Percentiles rank a stretch among this genome's conserved stretches.
These are phyloP conservation scores for Oryzias sinensis DNA, from an alignment of 2,797 vertebrate species.

Conservation along the genomic window DNA sequence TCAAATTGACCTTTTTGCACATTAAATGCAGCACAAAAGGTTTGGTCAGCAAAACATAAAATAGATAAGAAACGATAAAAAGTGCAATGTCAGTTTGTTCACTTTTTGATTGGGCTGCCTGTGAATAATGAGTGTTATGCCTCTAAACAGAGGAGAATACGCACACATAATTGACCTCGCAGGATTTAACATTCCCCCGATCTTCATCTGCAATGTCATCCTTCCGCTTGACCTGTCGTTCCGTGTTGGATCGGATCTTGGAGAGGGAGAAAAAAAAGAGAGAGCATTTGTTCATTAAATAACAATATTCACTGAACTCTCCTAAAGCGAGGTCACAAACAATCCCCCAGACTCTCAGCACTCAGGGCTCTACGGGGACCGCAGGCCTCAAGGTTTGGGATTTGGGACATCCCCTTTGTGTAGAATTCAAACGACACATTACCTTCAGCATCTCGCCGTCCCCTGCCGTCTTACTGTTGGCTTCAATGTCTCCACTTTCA, in stretches of 20 bases:
- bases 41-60: not conserved
- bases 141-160: constrained; percentile 57
- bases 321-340: constrained; percentile 32
- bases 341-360: constrained; percentile 9
- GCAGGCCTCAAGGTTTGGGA: constrained; percentile 28
- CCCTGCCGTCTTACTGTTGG: constrained; percentile 89
- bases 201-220: constrained; percentile 95
- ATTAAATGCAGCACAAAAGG: constrained; percentile 10
- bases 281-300: constrained; percentile 27
- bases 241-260: constrained; percentile 85
- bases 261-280: not conserved
- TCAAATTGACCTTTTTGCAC: constrained; percentile 3
- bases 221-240: constrained; percentile 86
- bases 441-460: constrained; percentile 97
- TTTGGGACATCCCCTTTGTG: constrained; percentile 43
- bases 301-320: constrained; percentile 27
- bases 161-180: constrained; percentile 96
- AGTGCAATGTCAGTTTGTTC: constrained; percentile 1
- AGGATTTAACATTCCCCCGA: constrained; percentile 92
- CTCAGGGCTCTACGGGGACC: constrained; percentile 29
- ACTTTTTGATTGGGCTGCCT: constrained; percentile 7
- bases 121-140: constrained; percentile 1
- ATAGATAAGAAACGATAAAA: not conserved
- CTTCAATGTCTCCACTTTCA: constrained; percentile 91
- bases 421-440: constrained; percentile 55